Conservation (phyloP, 2,888 invertebrate genomes). For the Hyppa rectilinea region DNA sequence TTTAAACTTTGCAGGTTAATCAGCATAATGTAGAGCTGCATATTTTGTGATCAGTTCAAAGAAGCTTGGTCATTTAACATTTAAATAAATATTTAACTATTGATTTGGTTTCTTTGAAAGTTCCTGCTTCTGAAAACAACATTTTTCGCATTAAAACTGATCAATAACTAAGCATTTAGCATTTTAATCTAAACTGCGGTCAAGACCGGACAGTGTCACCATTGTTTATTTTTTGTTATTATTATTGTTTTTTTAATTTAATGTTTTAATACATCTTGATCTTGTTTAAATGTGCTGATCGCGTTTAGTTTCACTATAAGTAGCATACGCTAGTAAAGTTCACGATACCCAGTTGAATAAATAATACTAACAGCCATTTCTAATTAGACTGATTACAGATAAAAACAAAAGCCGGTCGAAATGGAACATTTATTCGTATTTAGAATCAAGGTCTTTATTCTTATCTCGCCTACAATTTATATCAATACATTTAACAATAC, state of each 20-base stretch:
- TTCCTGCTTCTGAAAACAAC: no score
- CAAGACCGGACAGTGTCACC: no score
- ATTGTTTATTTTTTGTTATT: no score
- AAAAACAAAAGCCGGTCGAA: not conserved
- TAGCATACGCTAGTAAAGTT: no score
- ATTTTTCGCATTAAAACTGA: no score
- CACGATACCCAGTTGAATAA: not conserved
- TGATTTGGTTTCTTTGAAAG: no score
- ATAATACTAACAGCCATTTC: not conserved
- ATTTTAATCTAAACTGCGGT: no score
- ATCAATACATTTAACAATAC: slow-evolving; percentile 15
- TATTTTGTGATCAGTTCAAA: not conserved
- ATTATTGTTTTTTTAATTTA: no score
- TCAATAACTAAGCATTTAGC: no score
- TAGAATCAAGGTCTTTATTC: not conserved
- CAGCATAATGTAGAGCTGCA: not conserved
- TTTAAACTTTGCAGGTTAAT: not conserved
- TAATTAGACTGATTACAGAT: not conserved
- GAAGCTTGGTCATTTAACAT: not conserved
- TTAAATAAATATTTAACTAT: no score
- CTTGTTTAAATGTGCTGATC: not conserved
- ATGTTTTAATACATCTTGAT: no score
- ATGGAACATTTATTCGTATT: slow-evolving; percentile 1
- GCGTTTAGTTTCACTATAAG: not conserved
- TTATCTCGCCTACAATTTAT: not conserved